These are phyloP conservation scores for Autographa gamma DNA, from an alignment of 2,888 invertebrate genomes.

Conservation along the genomic window DNA sequence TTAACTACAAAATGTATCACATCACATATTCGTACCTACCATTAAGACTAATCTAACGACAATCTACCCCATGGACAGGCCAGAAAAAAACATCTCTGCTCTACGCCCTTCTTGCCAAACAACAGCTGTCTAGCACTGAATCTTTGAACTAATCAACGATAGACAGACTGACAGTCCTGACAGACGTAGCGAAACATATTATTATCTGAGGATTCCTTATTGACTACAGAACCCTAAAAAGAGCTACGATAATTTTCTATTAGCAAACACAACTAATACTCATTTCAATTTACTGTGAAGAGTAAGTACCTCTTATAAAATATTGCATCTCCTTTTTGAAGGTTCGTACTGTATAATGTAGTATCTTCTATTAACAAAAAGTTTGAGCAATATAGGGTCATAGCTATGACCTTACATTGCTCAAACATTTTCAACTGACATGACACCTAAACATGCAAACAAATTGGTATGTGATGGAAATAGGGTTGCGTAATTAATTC, in stretches of 20 bases:
- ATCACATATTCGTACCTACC: too few species aligned
- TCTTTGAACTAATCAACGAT: too few species aligned
- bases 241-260: neutral
- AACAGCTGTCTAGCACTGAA: too few species aligned
- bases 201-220: too few species aligned
- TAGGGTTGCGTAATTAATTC: conserved; percentile 1
- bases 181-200: too few species aligned
- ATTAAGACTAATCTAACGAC: too few species aligned
- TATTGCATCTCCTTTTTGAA: neutral
- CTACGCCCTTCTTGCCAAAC: too few species aligned
- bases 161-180: too few species aligned
- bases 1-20: too few species aligned
- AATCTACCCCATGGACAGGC: too few species aligned
- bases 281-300: neutral
- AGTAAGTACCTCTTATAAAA: neutral
- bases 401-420: neutral
- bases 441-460: neutral
- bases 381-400: neutral
- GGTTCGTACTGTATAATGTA: neutral
- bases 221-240: too few species aligned
- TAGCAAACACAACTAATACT: neutral
- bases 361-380: neutral
- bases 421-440: neutral
- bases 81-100: too few species aligned
- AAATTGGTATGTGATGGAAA: neutral